phyloP scores from a whole-genome alignment of 2,113 vertebrate species.

The Mesocricetus auratus region DNA sequence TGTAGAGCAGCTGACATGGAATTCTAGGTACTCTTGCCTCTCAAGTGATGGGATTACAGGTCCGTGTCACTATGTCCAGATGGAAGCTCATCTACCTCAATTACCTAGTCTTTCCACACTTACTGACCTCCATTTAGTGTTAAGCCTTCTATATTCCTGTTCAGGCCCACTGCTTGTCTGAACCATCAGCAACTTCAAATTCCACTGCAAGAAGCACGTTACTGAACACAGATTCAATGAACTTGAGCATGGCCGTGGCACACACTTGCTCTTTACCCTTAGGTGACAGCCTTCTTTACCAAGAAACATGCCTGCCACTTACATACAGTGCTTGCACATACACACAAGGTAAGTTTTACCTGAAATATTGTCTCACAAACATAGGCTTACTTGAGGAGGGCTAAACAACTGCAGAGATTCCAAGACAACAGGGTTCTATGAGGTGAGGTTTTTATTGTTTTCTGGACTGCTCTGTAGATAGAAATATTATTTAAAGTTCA shows the following conservation, averaged over 20 bases:
- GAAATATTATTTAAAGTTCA: conserved; percentile 58
- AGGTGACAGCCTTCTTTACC: background rate
- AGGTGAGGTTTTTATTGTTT: conserved; percentile 41
- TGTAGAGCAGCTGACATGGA: background rate
- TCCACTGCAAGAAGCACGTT: background rate
- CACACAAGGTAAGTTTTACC: conserved; percentile 32
- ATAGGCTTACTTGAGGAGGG: conserved; percentile 43
- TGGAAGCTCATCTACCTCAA: background rate
- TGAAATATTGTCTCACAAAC: conserved; percentile 62
- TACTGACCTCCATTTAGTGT: background rate
- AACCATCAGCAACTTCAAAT: conserved; percentile 6
- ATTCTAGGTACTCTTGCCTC: background rate
- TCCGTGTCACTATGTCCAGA: background rate
- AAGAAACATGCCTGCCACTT: conserved; percentile 28
- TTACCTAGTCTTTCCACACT: conserved; percentile 6
- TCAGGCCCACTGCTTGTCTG: background rate
- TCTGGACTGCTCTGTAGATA: conserved; percentile 18
- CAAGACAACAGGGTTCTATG: conserved; percentile 32
- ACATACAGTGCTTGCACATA: conserved; percentile 5
- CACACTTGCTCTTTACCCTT: background rate
- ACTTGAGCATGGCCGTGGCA: background rate
- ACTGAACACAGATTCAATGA: conserved; percentile 14
- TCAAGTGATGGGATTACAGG: background rate
- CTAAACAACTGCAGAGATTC: conserved; percentile 59
- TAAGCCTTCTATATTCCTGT: background rate